Evolutionary conservation across 92 coral and sea anemone genomes (phyloP).

Genomic region (Actinernus sp.): DNA sequence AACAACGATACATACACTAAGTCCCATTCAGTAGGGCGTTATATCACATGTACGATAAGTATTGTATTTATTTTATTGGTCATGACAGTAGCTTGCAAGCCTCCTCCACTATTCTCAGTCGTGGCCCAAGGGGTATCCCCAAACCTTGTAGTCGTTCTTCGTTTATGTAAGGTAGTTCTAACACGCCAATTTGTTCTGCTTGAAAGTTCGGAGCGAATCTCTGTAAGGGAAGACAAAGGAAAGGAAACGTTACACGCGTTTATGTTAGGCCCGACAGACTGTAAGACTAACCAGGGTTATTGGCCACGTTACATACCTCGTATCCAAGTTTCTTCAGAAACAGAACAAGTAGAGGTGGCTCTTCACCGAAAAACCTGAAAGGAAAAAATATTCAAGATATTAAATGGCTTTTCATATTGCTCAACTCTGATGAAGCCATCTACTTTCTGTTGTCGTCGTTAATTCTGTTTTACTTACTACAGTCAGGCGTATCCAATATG

Average conservation of each 20-base stretch:
- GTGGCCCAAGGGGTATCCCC: slow-evolving; percentile 97
- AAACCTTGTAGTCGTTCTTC: slow-evolving; percentile 92
- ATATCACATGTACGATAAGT: no score
- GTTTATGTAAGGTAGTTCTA: slow-evolving; percentile 91
- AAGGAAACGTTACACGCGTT: neutral
- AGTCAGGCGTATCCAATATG: no score
- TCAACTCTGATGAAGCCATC: no score
- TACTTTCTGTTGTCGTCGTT: no score
- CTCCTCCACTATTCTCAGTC: slow-evolving; percentile 92
- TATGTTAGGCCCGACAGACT: neutral
- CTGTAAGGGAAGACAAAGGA: slow-evolving; percentile 35
- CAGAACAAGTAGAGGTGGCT: slow-evolving; percentile 90
- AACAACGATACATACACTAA: no score
- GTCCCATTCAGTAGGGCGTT: no score
- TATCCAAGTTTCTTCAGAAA: slow-evolving; percentile 96
- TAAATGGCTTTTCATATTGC: neutral
- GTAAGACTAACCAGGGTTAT: no score
- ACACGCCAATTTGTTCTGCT: slow-evolving; percentile 94
- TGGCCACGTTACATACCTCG: slow-evolving; percentile 95
- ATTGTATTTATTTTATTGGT: no score
- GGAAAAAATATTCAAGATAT: neutral
- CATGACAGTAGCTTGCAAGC: slow-evolving; percentile 53
- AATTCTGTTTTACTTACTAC: no score
- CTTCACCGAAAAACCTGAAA: slow-evolving; percentile 91
- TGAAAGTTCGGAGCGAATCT: slow-evolving; percentile 92